phyloP scores from a whole-genome alignment of 2,113 vertebrate genomes.

The Felis catus region DNA sequence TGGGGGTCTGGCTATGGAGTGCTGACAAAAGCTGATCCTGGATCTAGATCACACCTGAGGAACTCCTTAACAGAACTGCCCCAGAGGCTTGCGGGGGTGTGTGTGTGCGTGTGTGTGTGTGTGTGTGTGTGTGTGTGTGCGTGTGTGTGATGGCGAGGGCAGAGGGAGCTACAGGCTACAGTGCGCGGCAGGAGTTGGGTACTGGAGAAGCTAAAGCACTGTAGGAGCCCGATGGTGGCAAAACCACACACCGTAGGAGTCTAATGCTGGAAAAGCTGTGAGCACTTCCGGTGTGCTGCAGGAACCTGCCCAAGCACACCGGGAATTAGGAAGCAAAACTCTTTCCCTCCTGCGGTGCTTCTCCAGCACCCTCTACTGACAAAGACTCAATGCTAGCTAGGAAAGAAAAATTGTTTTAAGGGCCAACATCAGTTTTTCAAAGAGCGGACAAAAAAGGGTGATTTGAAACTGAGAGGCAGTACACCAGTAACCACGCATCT shows the following conservation, averaged over 20 bases:
- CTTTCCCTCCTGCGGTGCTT: not conserved
- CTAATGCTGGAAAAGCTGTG: not conserved
- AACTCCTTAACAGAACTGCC: not conserved
- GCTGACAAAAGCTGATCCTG: not conserved
- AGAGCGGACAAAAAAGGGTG: not conserved
- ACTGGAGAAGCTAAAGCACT: not conserved
- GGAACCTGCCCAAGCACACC: not conserved
- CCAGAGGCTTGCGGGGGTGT: not conserved
- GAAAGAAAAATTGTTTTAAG: not conserved
- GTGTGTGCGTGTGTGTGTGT: no score
- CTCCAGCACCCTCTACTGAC: not conserved
- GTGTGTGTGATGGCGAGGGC: no score
- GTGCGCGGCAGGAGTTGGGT: not conserved
- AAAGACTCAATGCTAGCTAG: not conserved
- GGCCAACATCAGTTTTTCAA: not conserved
- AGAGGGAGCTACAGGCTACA: not conserved
- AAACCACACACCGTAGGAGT: not conserved
- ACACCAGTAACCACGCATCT: not conserved
- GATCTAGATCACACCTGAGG: not conserved
- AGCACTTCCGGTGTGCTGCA: not conserved
- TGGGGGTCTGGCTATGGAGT: not conserved
- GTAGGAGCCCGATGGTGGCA: not conserved
- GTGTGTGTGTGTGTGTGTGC: no score
- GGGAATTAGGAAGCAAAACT: not conserved
- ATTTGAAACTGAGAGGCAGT: not conserved